Base-by-base conservation (phyloP, 2,888 invertebrate genomes). In the Liodrosophila aerea region DNA sequence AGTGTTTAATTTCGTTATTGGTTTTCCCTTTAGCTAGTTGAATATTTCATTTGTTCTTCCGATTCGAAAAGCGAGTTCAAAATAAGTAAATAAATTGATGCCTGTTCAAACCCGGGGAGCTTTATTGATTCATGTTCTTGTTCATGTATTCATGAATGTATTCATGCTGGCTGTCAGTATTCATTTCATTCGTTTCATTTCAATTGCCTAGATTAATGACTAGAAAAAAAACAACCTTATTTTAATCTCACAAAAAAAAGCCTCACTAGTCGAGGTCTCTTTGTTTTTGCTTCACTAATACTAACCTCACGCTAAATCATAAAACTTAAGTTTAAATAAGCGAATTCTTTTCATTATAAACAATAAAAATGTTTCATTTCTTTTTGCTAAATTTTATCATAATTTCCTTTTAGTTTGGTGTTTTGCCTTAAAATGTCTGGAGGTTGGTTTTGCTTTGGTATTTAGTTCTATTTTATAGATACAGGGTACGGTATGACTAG, bases 211-310 rank as follows among this genome's bases (percentile, higher is more conserved):
- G 27, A 16, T 72, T 52, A 41, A 30, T 37, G 18, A 50, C 72
- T 72, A 59, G 50, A 70, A 77, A 73, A 77, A 78, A 78, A 78
- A 83, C 76, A 83, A 80, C 65, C 81, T 78, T 83, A 83, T 50
- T 53, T 73, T 76, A 83, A 59, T 70, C n/a, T 2, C 7, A 9
- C 33, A 8, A n/a, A 33, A 33, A 33, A 40, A 9, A 37, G 46
- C 27, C 40, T 45, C 18, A 43, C 29, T 34, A 33, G 54, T 72
- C 40, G 40, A 50, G 30, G 34, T 46, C 29, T 7, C 29, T 50
- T 33, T 41, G 16, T 16, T 9, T 11, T 27, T 47, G 30, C 8
- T 44, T 18, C 82, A 74, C 68, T 52, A 54, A 60, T 59, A 5
- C 36, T 46, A 22, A 22, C 22, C 22, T 56, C 40, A 46, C 52